Conservation (phyloP, 2,888 invertebrate species). For the Noctua janthina region DNA sequence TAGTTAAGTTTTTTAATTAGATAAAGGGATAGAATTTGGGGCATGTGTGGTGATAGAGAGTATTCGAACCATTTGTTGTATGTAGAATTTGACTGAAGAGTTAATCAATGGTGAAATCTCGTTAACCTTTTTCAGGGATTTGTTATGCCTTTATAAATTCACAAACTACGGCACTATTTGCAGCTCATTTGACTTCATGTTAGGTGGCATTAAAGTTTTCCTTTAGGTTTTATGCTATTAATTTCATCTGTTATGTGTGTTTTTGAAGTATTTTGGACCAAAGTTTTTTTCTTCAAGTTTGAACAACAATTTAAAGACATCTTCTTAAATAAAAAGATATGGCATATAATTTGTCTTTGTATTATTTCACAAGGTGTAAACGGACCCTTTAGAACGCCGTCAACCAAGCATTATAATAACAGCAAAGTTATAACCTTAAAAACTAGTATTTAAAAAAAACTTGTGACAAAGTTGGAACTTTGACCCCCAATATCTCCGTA, state of each 20-base stretch:
- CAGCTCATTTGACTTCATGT: background rate
- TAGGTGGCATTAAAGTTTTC: background rate
- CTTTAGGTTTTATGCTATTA: background rate
- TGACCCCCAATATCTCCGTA: too few species aligned
- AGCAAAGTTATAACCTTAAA: too few species aligned
- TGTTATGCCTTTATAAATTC: background rate
- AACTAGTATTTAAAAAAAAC: too few species aligned
- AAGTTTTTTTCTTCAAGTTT: background rate
- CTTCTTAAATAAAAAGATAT: background rate
- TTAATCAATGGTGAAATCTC: background rate
- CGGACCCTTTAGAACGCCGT: too few species aligned
- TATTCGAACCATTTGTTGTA: constrained; percentile 28
- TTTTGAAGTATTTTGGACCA: background rate
- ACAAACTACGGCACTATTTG: background rate
- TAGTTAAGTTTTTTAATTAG: constrained; percentile 65
- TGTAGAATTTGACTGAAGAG: constrained; percentile 1
- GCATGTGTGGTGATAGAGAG: constrained; percentile 41
- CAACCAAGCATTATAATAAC: too few species aligned
- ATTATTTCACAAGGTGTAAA: background rate
- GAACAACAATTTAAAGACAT: background rate
- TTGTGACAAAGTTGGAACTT: too few species aligned
- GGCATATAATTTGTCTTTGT: background rate
- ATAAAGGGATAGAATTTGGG: constrained; percentile 33
- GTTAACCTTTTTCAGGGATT: background rate
- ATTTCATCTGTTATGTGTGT: background rate